Conservation (phyloP, 1,140 invertebrate genomes). For the Drosophila carrolli region DNA sequence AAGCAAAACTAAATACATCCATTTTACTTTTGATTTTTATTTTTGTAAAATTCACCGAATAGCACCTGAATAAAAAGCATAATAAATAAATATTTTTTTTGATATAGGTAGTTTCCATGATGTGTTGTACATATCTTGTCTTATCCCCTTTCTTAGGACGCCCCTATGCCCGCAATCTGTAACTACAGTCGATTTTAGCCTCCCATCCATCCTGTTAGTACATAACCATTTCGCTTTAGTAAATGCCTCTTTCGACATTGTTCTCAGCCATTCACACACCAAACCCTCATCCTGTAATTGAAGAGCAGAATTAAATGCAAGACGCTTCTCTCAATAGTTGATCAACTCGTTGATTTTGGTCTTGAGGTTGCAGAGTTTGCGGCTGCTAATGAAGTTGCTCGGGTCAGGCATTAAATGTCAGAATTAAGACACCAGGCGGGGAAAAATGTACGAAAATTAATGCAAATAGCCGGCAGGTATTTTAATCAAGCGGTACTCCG, state of each 20-base stretch:
- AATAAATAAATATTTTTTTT: too few species aligned
- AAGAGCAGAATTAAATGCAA: constrained; percentile 20
- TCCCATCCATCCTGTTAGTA: constrained; percentile 19
- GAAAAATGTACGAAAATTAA: constrained; percentile 65
- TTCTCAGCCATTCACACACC: constrained; percentile 19
- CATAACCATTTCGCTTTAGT: constrained; percentile 38
- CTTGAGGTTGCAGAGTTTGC: constrained; percentile 8
- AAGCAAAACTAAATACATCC: too few species aligned
- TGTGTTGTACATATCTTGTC: too few species aligned
- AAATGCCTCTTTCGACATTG: constrained; percentile 39
- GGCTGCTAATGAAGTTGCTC: constrained; percentile 65
- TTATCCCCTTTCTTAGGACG: not conserved
- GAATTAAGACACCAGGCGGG: constrained; percentile 72
- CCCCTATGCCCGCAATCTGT: constrained; percentile 23
- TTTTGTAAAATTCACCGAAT: too few species aligned
- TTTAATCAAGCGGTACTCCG: constrained; percentile 68
- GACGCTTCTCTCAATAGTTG: constrained; percentile 19
- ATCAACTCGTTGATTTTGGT: constrained; percentile 9
- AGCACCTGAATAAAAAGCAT: too few species aligned
- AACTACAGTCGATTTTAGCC: constrained; percentile 32
- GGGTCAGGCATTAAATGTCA: constrained; percentile 68
- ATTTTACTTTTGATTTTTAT: too few species aligned
- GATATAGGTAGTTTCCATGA: too few species aligned
- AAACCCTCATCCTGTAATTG: constrained; percentile 28
- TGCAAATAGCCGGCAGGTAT: constrained; percentile 81